phyloP scores from a whole-genome alignment of 2,113 vertebrate species.

The Ailurus styani region DNA sequence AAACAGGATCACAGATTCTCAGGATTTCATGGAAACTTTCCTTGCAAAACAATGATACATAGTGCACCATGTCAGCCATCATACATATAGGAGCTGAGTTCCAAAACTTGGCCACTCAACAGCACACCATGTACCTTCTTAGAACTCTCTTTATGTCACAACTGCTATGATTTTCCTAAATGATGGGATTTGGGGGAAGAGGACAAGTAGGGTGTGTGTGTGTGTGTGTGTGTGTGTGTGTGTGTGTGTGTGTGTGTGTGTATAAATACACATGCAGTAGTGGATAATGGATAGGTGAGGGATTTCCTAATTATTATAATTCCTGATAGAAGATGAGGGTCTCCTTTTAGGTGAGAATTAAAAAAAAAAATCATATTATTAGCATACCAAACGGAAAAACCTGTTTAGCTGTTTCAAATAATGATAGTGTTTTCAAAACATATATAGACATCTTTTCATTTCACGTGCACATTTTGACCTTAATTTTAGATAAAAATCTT shows the following conservation, averaged over 20 bases:
- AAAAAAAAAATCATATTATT: background rate
- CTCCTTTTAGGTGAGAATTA: background rate
- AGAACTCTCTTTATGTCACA: background rate
- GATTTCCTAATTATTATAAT: background rate
- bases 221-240: background rate
- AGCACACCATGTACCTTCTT: background rate
- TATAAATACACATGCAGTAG: background rate
- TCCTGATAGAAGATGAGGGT: background rate
- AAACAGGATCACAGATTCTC: background rate
- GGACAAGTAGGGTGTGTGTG: background rate
- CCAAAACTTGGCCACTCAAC: background rate
- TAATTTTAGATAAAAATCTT: background rate
- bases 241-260: background rate
- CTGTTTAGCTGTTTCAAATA: background rate
- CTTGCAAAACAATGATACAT: background rate
- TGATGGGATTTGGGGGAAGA: background rate
- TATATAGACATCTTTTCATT: background rate
- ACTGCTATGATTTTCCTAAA: background rate
- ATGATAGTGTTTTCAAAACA: background rate
- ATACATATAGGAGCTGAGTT: background rate
- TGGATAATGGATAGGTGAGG: background rate
- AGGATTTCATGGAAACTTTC: background rate
- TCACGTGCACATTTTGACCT: background rate
- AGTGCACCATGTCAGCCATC: background rate
- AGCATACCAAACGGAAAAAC: background rate